Evolutionary conservation across 2,113 vertebrate genomes (phyloP).

Genomic region (Rostratula benghalensis): DNA sequence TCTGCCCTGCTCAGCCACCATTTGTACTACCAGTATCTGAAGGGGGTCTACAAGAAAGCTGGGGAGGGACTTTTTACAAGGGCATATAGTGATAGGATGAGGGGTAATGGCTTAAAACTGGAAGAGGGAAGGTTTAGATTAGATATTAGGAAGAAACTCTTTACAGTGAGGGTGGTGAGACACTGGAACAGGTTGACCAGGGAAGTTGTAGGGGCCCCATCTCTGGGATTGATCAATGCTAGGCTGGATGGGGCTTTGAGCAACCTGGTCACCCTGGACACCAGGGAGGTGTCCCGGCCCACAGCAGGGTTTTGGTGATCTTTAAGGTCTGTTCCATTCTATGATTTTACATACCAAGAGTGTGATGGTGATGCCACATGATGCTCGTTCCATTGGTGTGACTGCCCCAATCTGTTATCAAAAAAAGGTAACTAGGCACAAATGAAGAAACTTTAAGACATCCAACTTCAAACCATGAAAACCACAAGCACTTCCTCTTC

Average conservation of each 20-base stretch:
- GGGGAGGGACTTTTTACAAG: background rate
- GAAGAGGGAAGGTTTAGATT: background rate
- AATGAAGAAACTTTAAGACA: background rate
- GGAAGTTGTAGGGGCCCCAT: background rate
- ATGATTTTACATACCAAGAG: background rate
- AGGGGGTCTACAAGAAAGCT: background rate
- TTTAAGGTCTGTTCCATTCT: background rate
- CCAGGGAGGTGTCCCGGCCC: background rate
- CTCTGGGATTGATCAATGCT: background rate
- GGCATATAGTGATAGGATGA: background rate
- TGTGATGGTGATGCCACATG: background rate
- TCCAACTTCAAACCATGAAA: background rate
- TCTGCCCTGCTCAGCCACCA: rapidly evolving
- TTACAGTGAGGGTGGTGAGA: background rate
- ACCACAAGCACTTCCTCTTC: background rate
- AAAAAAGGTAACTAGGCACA: background rate
- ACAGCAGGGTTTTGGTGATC: background rate
- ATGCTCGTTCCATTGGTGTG: rapidly evolving
- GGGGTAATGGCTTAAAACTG: background rate
- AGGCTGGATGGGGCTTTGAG: background rate
- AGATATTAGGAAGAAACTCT: background rate
- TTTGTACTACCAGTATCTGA: background rate
- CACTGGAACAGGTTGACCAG: background rate
- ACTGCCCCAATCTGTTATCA: rapidly evolving
- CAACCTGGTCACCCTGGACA: background rate